Conservation (phyloP, 53 echinoderm and acorn worm genomes). For the Glandiceps talaboti region DNA sequence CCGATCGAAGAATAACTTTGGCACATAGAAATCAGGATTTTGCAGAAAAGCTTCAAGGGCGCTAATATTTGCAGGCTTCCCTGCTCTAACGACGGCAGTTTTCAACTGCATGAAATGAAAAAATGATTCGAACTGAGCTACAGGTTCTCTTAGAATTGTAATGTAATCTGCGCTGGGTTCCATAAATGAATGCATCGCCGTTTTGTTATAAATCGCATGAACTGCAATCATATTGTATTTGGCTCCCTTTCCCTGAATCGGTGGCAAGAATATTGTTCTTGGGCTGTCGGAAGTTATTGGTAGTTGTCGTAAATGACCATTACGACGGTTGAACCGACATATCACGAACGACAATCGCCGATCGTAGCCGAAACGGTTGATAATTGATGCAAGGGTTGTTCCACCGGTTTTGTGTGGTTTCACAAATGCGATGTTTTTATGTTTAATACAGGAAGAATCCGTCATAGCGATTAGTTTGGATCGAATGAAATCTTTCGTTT, state of each 20-base stretch:
- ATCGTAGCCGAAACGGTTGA: conserved; percentile 56
- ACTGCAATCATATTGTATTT: conserved; percentile 58
- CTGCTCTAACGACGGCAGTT: not conserved
- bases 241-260: conserved; percentile 12
- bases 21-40: conserved; percentile 25
- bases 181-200: conserved; percentile 61
- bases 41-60: conserved; percentile 35
- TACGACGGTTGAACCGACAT: conserved; percentile 18
- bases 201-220: conserved; percentile 42
- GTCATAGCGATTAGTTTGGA: too few relatives aligned
- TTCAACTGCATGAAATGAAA: conserved; percentile 27
- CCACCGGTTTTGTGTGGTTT: conserved; percentile 77
- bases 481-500: not conserved
- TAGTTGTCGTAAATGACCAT: conserved; percentile 40
- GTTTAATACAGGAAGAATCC: not conserved
- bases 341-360: conserved; percentile 45
- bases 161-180: conserved; percentile 38
- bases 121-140: conserved; percentile 58
- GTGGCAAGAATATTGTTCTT: conserved; percentile 35
- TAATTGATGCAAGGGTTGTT: conserved; percentile 41
- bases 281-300: conserved; percentile 24
- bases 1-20: conserved; percentile 5
- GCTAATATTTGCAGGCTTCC: not conserved
- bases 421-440: conserved; percentile 39
- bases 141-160: conserved; percentile 61